Evolutionary conservation across 2,888 invertebrate species (phyloP), one percentile per base, ranked within the genome.

Genomic region (Hypsopygia costalis): DNA sequence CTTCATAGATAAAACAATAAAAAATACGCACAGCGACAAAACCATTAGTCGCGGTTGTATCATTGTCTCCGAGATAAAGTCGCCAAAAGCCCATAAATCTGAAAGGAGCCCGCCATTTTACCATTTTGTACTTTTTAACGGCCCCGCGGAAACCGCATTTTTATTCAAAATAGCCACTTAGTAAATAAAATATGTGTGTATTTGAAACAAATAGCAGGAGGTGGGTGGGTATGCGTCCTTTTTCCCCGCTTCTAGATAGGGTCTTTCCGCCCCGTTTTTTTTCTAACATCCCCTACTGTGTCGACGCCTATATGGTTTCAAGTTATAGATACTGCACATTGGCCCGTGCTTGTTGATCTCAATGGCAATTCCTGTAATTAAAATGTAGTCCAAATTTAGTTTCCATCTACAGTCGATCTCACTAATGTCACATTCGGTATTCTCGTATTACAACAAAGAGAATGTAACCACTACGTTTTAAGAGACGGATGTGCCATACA

Each of bases 91-190:
- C 52, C 55, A 81, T 81, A 81, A 81, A 82, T 82, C 77, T 70
- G 44, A 30, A 40, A 52, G 55, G 46, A 46, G 44, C 32, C 54
- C 46, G 45, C 55, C 49, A 54, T 52, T 55, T 52, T 48, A 51
- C 52, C 69, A 55, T 74, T 80, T 71, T 75, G 69, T 81, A 79
- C 78, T 78, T 83, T 83, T 81, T 82, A 85, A 82, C 81, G 74
- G 64, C 50, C 58, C 46, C 51, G 47, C 59, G 73, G 68, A 68
- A 82, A 81, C 79, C 77, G 80, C 81, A 72, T 85, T 88, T 87
- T 88, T 88, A 88, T 88, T 88, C 75, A 87, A 88, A 86, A 70
- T 69, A 85, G 76, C 81, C 86, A 86, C 85, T 87, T 87, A 85
- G 79, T 77, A 79, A 79, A 82, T 81, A 85, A 88, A 88, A 88